A percentile compares a stretch with the other conserved stretches of the same genome.
phyloP scores from a whole-genome alignment of 2,888 invertebrate species.

The Idaea aversata region DNA sequence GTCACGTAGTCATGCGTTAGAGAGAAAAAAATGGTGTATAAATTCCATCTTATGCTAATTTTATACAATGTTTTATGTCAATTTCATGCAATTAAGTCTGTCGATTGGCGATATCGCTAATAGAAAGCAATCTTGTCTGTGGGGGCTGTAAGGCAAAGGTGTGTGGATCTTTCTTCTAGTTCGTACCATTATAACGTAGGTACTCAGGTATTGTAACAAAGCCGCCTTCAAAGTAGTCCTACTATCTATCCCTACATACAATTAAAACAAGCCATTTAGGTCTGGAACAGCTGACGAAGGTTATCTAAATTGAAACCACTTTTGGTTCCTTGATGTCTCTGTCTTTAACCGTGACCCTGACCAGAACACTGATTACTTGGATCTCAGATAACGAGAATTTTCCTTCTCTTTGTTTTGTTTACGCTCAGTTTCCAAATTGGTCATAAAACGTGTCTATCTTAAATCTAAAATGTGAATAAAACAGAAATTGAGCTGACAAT shows the following conservation, averaged over 20 bases:
- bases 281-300: background rate
- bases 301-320: constrained; percentile 1
- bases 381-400: background rate
- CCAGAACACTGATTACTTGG: background rate
- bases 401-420: background rate
- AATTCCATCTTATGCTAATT: too few relatives aligned
- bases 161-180: too few relatives aligned
- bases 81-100: too few relatives aligned
- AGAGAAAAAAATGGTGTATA: too few relatives aligned
- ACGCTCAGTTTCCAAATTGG: background rate
- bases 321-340: background rate
- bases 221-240: background rate
- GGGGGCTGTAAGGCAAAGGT: too few relatives aligned
- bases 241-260: background rate
- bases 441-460: background rate
- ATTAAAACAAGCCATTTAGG: background rate
- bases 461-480: background rate
- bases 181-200: too few relatives aligned
- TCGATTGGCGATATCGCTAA: too few relatives aligned
- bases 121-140: too few relatives aligned
- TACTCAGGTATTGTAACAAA: too few relatives aligned
- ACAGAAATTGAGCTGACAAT: too few relatives aligned
- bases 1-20: too few relatives aligned
- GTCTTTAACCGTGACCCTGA: background rate
- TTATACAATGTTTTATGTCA: too few relatives aligned